Evolutionary conservation across 2,888 invertebrate genomes (phyloP), one percentile per base, ranked within the genome.

Genomic region (Ecliptopera silaceata): DNA sequence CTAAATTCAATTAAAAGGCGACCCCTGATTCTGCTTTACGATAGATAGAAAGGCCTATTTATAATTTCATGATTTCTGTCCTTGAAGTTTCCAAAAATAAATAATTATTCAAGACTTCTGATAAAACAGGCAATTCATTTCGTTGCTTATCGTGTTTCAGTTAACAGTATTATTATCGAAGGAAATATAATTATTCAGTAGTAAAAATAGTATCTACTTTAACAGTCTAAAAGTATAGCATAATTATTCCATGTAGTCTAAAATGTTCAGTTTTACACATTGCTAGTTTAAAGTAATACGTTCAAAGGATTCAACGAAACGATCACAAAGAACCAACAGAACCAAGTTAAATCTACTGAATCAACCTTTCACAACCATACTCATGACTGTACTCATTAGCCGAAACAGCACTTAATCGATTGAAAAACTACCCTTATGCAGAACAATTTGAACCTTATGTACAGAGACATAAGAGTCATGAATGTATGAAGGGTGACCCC

Each of bases 381-480:
- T 63, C 59, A 59, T 61, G 61, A 62, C 59, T 54, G 56, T 63
- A 60, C 76, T 75, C 77, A 76, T 77, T 77, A 74, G 64, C 74
- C 73, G 72, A 71, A 74, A 68, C 64, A 69, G 75, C 79, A 84
- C 81, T 82, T 81, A 86, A 86, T 86, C 85, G 86, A 87, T 88
- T 86, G 80, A 78, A 79, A 77, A 79, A 70, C 61, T 67, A 66
- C 67, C 71, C 69, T 71, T 46, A 54, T 68, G 58, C 46, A 15
- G 13, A 15, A 46, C 4, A 76, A 61, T 68, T 62, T 73, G 59
- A 65, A 76, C 80, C 68, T 74, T 84, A 79, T 56, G 3, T 12
- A 11, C 10, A 20, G 61, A 2, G 68, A 31, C n/a, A 65, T 74
- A 83, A 66, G 73, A 66, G 65, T 60, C 66, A 55, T 60, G 57